phyloP scores from a whole-genome alignment of 2,888 invertebrate species.

The Ornithoptera alexandrae region DNA sequence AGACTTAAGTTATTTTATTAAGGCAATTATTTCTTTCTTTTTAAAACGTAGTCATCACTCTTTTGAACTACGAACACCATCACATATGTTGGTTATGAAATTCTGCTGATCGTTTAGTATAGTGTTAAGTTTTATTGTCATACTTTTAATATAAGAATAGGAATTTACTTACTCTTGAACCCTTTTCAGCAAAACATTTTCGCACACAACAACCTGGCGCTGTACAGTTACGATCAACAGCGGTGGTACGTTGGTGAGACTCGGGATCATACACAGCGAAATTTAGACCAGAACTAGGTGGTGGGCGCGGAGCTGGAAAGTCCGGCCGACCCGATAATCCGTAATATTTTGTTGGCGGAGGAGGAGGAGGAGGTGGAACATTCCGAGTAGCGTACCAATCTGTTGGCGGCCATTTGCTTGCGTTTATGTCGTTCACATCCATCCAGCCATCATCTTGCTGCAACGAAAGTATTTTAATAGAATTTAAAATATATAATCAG shows the following conservation, averaged over 20 bases:
- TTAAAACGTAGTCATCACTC: no score
- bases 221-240: constrained; percentile 80
- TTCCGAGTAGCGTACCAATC: constrained; percentile 34
- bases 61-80: no score
- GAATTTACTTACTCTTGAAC: constrained; percentile 82
- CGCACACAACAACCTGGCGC: constrained; percentile 87
- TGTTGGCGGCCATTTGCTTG: constrained; percentile 36
- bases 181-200: constrained; percentile 94
- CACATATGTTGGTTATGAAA: no score
- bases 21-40: no score
- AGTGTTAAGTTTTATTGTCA: no score
- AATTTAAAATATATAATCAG: not conserved
- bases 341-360: constrained; percentile 39
- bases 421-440: constrained; percentile 40
- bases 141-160: not conserved
- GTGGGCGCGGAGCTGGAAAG: constrained; percentile 38
- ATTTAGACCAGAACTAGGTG: constrained; percentile 46
- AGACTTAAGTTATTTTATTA: no score
- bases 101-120: no score
- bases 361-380: constrained; percentile 32
- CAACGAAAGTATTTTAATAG: constrained; percentile 24
- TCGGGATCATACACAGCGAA: constrained; percentile 63
- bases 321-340: constrained; percentile 41
- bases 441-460: constrained; percentile 46
- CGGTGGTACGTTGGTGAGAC: constrained; percentile 63